Evolutionary conservation across 1,140 invertebrate genomes (phyloP).

Genomic region (Thereuonema tuberculata): DNA sequence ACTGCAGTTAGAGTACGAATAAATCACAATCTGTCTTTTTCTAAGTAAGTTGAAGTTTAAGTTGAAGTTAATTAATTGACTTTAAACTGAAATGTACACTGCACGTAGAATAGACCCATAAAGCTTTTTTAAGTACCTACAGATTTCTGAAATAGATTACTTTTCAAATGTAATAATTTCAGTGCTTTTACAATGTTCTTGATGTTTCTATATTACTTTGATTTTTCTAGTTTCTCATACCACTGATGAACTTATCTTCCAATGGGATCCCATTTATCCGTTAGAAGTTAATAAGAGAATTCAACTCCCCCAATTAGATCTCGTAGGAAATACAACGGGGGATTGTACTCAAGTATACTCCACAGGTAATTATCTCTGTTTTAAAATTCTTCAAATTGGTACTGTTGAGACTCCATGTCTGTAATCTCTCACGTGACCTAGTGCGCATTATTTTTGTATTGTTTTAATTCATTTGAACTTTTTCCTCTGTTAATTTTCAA

Average conservation of each 20-base stretch:
- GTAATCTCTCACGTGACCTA: not conserved
- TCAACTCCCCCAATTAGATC: conserved; percentile 31
- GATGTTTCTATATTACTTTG: no score
- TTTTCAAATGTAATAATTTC: no score
- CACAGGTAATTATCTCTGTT: conserved; percentile 22
- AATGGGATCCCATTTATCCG: conserved; percentile 29
- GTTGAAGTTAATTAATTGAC: no score
- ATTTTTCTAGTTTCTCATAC: conserved; percentile 30
- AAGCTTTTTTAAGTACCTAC: no score
- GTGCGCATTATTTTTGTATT: not conserved
- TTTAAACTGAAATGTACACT: no score
- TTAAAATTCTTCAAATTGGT: conserved; percentile 6
- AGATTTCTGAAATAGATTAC: no score
- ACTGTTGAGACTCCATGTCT: not conserved
- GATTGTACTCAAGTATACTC: conserved; percentile 33
- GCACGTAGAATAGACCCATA: no score
- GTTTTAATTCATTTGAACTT: not conserved
- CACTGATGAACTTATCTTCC: conserved; percentile 31
- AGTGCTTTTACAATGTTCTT: no score
- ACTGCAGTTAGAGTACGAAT: no score
- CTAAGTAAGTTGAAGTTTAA: no score
- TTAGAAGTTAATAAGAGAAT: conserved; percentile 30
- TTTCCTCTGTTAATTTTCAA: not conserved
- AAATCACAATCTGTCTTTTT: no score
- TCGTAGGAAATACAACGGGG: conserved; percentile 25